Percentiles rank a stretch among this genome's conserved stretches.
phyloP scores from a whole-genome alignment of 1,140 invertebrate genomes.

The Apocrypta bakeri region DNA sequence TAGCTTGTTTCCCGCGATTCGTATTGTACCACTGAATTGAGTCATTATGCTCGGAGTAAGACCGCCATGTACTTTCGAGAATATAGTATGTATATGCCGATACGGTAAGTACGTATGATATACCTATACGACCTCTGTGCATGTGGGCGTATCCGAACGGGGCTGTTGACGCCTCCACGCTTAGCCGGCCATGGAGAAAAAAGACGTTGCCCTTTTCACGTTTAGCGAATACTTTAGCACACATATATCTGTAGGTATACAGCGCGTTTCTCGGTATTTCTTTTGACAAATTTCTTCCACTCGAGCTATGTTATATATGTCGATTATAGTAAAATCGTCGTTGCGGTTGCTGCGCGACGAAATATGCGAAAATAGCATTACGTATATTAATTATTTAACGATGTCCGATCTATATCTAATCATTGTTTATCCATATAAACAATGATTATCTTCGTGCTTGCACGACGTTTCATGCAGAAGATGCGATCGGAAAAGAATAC shows the following conservation, averaged over 20 bases:
- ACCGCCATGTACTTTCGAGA: constrained; percentile 56
- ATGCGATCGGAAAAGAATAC: background rate
- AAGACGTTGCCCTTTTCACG: constrained; percentile 28
- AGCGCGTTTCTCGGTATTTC: too few relatives aligned
- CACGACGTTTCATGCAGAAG: background rate
- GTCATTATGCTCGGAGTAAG: constrained; percentile 58
- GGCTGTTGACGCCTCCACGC: constrained; percentile 1
- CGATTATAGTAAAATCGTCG: too few relatives aligned
- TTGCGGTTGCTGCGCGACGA: too few relatives aligned
- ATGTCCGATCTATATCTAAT: too few relatives aligned
- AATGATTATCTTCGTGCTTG: background rate
- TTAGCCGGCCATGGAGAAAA: constrained; percentile 15
- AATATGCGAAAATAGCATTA: too few relatives aligned
- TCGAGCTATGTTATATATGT: too few relatives aligned
- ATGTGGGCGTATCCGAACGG: constrained; percentile 38
- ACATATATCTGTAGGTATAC: background rate
- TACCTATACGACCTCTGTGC: too few relatives aligned
- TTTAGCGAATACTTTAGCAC: background rate
- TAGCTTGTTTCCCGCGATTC: background rate
- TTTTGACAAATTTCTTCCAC: too few relatives aligned
- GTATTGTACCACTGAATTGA: constrained; percentile 60
- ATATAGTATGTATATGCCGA: too few relatives aligned
- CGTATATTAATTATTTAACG: too few relatives aligned
- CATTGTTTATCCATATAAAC: too few relatives aligned
- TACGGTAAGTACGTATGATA: too few relatives aligned